Conservation (phyloP, 1,140 invertebrate species). For the Paraescarpia echinospica region DNA sequence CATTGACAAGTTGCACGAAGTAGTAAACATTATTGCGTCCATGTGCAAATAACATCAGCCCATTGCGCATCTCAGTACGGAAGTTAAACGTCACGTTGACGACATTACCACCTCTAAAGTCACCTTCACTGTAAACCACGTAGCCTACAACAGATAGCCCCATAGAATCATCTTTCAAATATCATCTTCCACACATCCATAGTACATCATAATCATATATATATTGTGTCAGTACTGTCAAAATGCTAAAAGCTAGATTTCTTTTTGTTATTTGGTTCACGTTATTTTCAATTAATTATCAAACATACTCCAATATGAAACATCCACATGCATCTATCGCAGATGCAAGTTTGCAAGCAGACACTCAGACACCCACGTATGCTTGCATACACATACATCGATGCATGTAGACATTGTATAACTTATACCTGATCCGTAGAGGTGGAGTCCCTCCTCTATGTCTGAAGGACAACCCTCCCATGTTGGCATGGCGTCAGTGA, state of each 20-base stretch:
- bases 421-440: background rate
- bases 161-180: conserved; percentile 2
- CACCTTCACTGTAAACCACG: conserved; percentile 6
- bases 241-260: no score
- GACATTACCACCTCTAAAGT: background rate
- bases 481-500: conserved; percentile 45
- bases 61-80: conserved; percentile 44
- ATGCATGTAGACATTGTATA: background rate
- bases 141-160: conserved; percentile 14
- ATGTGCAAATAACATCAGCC: conserved; percentile 47
- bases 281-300: background rate
- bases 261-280: background rate
- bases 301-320: background rate
- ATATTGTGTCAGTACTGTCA: no score
- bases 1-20: conserved; percentile 42
- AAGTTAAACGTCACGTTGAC: conserved; percentile 25
- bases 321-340: no score
- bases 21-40: conserved; percentile 46
- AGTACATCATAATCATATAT: no score
- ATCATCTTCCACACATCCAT: conserved; percentile 37
- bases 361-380: background rate
- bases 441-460: conserved; percentile 6
- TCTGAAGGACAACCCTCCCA: conserved; percentile 55
- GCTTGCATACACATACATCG: background rate
- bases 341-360: no score